These are phyloP conservation scores for Microplitis mediator DNA, from an alignment of 1,140 invertebrate species.

Conservation along the genomic window DNA sequence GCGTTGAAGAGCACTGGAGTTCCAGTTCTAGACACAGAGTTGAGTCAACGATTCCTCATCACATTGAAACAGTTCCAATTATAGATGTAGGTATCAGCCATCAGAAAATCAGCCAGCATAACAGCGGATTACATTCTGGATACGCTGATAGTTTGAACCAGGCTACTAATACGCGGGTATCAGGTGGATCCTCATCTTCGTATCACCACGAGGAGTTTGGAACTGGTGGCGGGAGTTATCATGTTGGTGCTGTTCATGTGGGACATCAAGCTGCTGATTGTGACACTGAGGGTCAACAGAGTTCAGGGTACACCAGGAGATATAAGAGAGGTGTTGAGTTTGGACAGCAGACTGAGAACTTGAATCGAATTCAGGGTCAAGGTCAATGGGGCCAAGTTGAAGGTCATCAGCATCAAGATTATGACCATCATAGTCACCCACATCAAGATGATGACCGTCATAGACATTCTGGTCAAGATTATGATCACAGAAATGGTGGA, in stretches of 20 bases:
- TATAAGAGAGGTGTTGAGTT: neutral
- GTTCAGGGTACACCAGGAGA: neutral
- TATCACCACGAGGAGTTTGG: neutral
- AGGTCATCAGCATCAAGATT: too few species aligned
- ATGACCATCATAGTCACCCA: too few species aligned
- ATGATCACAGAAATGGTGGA: too few species aligned
- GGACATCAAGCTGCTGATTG: constrained; percentile 32
- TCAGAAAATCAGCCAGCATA: neutral
- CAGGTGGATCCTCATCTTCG: neutral
- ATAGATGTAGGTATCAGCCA: neutral
- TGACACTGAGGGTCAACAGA: neutral
- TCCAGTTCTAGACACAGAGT: constrained; percentile 29
- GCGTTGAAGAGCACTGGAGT: constrained; percentile 37
- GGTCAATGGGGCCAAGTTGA: too few species aligned
- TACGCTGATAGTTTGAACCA: neutral
- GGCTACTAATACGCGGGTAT: too few species aligned
- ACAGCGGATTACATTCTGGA: neutral
- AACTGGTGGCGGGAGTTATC: neutral
- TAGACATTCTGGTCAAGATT: too few species aligned
- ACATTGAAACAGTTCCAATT: neutral
- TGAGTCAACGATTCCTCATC: constrained; percentile 24
- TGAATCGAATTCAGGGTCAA: too few species aligned
- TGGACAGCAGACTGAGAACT: neutral
- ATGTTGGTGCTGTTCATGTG: constrained; percentile 20
- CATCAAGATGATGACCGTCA: too few species aligned